A percentile compares a stretch with the other conserved stretches of the same genome.
Conservation (phyloP, 2,888 invertebrate genomes). For the Muschampia plurimacula region DNA sequence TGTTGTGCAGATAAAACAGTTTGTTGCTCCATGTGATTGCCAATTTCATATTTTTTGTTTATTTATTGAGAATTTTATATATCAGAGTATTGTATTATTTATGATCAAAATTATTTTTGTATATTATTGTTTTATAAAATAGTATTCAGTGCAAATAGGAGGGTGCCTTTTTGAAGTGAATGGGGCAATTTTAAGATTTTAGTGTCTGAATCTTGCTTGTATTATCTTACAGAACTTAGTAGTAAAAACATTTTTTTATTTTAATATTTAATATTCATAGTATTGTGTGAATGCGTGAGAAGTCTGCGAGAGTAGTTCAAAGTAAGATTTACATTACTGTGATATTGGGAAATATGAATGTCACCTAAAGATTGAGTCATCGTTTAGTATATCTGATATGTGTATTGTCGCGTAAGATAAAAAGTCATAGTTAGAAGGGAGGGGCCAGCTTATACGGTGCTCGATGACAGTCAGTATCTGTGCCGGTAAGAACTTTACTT, state of each 20-base stretch:
- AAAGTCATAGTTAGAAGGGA: conserved; percentile 69
- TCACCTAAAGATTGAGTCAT: conserved; percentile 55
- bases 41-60: conserved; percentile 53
- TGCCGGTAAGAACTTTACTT: conserved; percentile 72
- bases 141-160: conserved; percentile 24
- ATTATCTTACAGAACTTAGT: conserved; percentile 25
- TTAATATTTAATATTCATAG: conserved; percentile 36
- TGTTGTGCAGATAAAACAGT: conserved; percentile 25
- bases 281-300: conserved; percentile 60
- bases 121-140: conserved; percentile 48
- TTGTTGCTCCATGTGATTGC: conserved; percentile 48
- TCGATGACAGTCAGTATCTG: conserved; percentile 68
- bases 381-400: conserved; percentile 53
- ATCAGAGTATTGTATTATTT: conserved; percentile 49
- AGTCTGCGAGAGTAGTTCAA: conserved; percentile 61
- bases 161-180: background rate
- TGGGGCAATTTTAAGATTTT: conserved; percentile 16
- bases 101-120: conserved; percentile 50
- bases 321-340: conserved; percentile 78
- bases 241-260: conserved; percentile 26
- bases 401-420: conserved; percentile 74
- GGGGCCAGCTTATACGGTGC: conserved; percentile 81
- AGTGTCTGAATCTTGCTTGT: conserved; percentile 22
- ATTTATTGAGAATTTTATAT: conserved; percentile 57
- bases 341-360: conserved; percentile 75